Evolutionary conservation across 2,113 vertebrate genomes (phyloP), one percentile per base, ranked within the genome.

Genomic region (Scophthalmus maximus): DNA sequence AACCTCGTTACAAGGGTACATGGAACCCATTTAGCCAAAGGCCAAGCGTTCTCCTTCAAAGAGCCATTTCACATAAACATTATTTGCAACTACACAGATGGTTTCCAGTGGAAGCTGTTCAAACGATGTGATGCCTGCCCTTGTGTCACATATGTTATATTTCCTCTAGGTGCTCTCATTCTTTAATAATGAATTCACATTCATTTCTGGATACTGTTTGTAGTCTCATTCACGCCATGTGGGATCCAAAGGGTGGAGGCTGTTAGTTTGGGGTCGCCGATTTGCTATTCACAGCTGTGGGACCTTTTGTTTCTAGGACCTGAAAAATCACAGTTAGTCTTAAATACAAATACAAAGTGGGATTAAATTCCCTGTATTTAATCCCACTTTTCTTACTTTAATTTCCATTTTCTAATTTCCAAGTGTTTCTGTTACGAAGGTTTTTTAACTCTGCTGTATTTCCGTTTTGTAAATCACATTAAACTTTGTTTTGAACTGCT

Each of bases 1-100:
- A 69, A 80, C 76, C 71, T 83, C 78, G 74, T 83, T 77, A 78
- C 57, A 60, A 71, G 68, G 17, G 20, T 61, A 49, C 65, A 69
- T 56, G 30, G 67, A 82, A 76, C 51, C 42, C 38, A 76, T 69
- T 80, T 62, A 75, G 40, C 61, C 23, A 70, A 85, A 80, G 63
- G 75, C 46, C 53, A 78, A 69, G 15, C 18, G 6, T 57, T 85
- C 59, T 49, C 52, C 60, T 42, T 81, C 61, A 68, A 63, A 74
- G 40, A 76, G 47, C 27, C 0, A 29, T 69, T 76, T 73, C 10
- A 62, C 32, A 58, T 3, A 23, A 79, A 68, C 32, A 44, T 47
- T 70, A 69, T 82, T 77, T 72, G 5, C 49, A 59, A 59, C 49
- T 29, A 36, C 32, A 50, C 18, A 72, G 38, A 26, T 10, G 0